Evolutionary conservation across 2,888 invertebrate genomes (phyloP).

Genomic region (Bellardia bayeri): DNA sequence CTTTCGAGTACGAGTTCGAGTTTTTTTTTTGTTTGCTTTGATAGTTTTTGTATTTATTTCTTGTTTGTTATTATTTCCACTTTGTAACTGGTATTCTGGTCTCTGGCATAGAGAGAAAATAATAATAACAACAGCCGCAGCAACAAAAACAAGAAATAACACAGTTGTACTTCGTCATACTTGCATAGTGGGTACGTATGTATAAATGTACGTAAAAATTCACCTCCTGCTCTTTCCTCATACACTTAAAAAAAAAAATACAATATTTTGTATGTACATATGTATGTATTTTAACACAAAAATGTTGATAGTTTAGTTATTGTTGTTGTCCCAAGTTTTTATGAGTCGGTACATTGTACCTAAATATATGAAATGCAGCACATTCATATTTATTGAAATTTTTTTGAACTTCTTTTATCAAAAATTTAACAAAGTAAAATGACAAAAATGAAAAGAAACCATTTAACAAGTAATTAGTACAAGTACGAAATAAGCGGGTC

Average conservation of each 20-base stretch:
- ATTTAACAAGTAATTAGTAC: constrained; percentile 21
- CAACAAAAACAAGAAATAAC: constrained; percentile 34
- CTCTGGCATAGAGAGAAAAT: constrained; percentile 65
- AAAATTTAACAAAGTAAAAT: constrained; percentile 15
- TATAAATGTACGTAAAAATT: background rate
- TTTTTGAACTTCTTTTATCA: constrained; percentile 23
- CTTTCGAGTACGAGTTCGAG: constrained; percentile 82
- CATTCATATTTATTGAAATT: constrained; percentile 22
- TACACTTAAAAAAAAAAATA: background rate
- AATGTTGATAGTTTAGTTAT: constrained; percentile 31
- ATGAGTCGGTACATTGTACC: background rate
- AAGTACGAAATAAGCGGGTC: background rate
- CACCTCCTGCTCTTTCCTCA: background rate
- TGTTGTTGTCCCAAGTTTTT: background rate
- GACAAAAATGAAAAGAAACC: constrained; percentile 12
- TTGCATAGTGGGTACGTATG: constrained; percentile 15
- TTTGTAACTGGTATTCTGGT: constrained; percentile 69
- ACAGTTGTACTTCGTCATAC: constrained; percentile 43
- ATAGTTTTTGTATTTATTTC: constrained; percentile 63
- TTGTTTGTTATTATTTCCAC: constrained; percentile 58
- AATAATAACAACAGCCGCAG: constrained; percentile 17
- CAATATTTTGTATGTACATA: background rate
- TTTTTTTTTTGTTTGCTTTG: constrained; percentile 64
- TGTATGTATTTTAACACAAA: constrained; percentile 7
- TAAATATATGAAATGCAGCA: background rate